These are phyloP conservation scores for Pristionchus japonicus DNA, from an alignment of 2,888 invertebrate genomes.

Conservation along the genomic window DNA sequence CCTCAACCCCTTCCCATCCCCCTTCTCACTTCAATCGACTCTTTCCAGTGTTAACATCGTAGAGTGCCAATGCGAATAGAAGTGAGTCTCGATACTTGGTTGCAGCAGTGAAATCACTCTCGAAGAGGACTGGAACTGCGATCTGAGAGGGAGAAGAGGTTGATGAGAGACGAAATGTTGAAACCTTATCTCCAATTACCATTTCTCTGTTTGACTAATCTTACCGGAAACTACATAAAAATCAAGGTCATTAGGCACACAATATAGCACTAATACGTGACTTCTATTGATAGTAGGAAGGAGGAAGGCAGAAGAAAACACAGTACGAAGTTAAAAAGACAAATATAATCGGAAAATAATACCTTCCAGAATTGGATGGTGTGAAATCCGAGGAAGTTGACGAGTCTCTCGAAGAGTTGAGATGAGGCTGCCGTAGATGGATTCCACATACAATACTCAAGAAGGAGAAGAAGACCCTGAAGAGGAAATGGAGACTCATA, in stretches of 20 bases:
- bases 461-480: constrained; percentile 66
- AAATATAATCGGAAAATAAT: neutral
- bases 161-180: neutral
- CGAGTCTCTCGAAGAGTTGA: constrained; percentile 66
- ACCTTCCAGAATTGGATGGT: constrained; percentile 61
- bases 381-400: constrained; percentile 67
- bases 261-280: neutral
- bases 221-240: neutral
- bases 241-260: neutral
- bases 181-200: neutral
- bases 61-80: constrained; percentile 72
- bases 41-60: constrained; percentile 74
- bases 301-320: neutral
- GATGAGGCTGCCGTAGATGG: constrained; percentile 65
- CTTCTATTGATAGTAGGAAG: neutral
- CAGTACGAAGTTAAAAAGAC: no score
- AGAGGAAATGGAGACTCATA: constrained; percentile 40
- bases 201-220: neutral
- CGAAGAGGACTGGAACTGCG: constrained; percentile 70
- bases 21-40: constrained; percentile 67
- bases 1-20: neutral
- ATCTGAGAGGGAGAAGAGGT: constrained; percentile 52
- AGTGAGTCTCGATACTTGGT: constrained; percentile 73
- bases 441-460: constrained; percentile 69
- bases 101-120: constrained; percentile 71